Evolutionary conservation across 2,797 vertebrate genomes (phyloP), one percentile per base, ranked within the genome.

Genomic region (Sebastes umbrosus): DNA sequence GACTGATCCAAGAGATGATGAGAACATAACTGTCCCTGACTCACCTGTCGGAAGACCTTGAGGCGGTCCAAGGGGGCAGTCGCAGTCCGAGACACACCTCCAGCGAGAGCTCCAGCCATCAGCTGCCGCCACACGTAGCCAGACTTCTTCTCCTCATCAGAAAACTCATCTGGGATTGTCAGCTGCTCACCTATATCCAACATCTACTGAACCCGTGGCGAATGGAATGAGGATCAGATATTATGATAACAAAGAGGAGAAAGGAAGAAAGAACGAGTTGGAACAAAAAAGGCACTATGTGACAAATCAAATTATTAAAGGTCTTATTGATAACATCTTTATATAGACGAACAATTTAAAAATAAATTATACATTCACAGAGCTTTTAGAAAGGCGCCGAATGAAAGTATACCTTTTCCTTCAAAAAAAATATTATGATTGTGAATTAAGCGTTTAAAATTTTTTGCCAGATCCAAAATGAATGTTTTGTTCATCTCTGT

Each of bases 31-130:
- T 32, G 20, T 46, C 57, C 36, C 32, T 5, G 16, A 69, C 79
- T 55, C 58, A 99, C 98, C 97, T 99, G 98, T 93, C 99, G 96
- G 93, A 99, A 98, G 80, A 99, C 97, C 94, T 99, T 99, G 67
- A 99, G 94, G 3, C 98, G 97, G 85, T 99, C 98, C 80, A 99
- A 92, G 0, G 98, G 98, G 2, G 98, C 98, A 0, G 98, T 99
- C 68, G 97, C 97, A 0, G 97, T 99, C 9, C 98, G 94, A 29
- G 98, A 98, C 3, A 99, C 95, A 0, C 96, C 97, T 1, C 98
- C 98, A 0, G 98, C 98, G 36, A 98, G 84, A 2, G 95, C 98
- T 77, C 98, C 98, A 0, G 98, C 96, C 93, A 98, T 88, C 62
- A 99, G 95, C 92, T 99, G 98, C 80, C 94, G 95, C 98, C 98